Evolutionary conservation across 2,113 vertebrate species (phyloP), one percentile per base, ranked within the genome.

Genomic region (Riparia riparia): DNA sequence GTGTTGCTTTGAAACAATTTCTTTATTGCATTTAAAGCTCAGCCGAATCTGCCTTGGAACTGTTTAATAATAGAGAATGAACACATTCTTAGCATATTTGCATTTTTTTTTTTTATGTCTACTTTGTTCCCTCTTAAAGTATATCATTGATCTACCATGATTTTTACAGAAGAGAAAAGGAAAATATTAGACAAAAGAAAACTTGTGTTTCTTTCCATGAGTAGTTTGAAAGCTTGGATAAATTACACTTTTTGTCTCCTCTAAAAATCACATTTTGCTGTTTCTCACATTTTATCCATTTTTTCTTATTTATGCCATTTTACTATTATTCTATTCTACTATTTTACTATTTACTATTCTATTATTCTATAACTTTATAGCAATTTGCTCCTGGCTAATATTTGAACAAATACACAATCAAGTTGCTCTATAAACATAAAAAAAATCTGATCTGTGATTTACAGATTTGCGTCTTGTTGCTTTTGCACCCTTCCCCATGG

Each of bases 41-140:
- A 95, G 87, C 47, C 78, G 84, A 95, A 86, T 97, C 82, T 97
- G 89, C 85, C 89, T 82, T 95, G 86, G 91, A 91, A 95, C 68
- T 94, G 39, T 89, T 81, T 88, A 89, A 95, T 91, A 93, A 93
- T 56, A 41, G 51, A 84, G 56, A 86, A 85, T 31, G 71, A 95
- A 83, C 69, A 92, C 10, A 63, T 83, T 92, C 57, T 74, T 70
- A 72, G 51, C 24, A 47, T 71, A 66, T 91, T 96, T 94, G 39
- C 39, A 73, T 72, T 70, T 5, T 61, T 57, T 57, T 37, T 57
- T 77, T 34, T 21, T 8, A n/a, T 56, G 18, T 79, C 86, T 77
- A 83, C 51, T 93, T 96, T 97, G 17, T 88, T 89, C 63, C 53
- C 4, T 5, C 17, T 15, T 49, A 81, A 20, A n/a, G 12, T 58